These are phyloP conservation scores for Sycobia sp. DNA, from an alignment of 1,140 invertebrate genomes.

Conservation along the genomic window DNA sequence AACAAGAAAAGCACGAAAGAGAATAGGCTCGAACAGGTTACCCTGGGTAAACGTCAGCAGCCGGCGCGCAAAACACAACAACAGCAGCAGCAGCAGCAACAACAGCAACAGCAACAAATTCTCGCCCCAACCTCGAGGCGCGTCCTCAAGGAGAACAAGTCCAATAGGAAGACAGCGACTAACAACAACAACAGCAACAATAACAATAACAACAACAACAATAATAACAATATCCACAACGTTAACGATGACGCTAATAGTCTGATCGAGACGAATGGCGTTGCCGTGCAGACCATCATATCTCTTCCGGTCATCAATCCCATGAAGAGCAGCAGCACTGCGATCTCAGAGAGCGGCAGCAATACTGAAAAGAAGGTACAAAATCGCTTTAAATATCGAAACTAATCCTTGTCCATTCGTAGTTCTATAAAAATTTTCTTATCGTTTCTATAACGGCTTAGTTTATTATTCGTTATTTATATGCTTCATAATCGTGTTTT, in stretches of 20 bases:
- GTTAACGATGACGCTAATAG: not conserved
- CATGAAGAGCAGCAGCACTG: conserved; percentile 43
- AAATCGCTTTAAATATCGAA: not conserved
- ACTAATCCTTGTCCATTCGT: too few relatives aligned
- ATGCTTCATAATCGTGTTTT: too few relatives aligned
- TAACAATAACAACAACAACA: not conserved
- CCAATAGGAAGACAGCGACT: conserved; percentile 46
- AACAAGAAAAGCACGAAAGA: conserved; percentile 53
- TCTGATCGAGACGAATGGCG: conserved; percentile 13
- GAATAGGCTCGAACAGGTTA: conserved; percentile 44
- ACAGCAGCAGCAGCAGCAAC: conserved; percentile 16
- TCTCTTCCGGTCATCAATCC: conserved; percentile 46
- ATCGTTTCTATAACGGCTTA: too few relatives aligned
- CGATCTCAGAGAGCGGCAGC: conserved; percentile 38
- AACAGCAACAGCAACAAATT: too few relatives aligned
- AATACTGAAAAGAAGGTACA: conserved; percentile 40
- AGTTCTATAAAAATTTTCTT: too few relatives aligned
- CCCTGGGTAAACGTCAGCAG: conserved; percentile 2
- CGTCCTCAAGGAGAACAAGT: conserved; percentile 57
- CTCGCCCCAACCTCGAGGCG: conserved; percentile 45
- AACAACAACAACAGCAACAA: not conserved
- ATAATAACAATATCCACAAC: too few relatives aligned
- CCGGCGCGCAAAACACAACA: conserved; percentile 16
- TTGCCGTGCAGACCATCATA: conserved; percentile 48
- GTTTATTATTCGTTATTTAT: too few relatives aligned